These are phyloP conservation scores for Drosophila quadrilineata DNA, from an alignment of 1,140 invertebrate genomes.

Conservation along the genomic window DNA sequence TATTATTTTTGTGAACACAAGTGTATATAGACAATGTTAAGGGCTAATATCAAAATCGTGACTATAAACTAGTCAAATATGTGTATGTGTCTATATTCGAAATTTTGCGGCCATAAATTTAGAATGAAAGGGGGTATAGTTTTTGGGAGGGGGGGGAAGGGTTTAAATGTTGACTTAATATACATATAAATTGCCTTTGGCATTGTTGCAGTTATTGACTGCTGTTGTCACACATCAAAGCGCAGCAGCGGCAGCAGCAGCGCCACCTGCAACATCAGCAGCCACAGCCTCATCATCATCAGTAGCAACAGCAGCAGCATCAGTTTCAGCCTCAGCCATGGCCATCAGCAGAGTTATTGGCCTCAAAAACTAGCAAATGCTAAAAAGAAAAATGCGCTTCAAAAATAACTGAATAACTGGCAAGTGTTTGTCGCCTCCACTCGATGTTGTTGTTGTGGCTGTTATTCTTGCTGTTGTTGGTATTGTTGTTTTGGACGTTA, in stretches of 20 bases:
- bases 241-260: constrained; percentile 33
- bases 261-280: constrained; percentile 35
- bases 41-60: constrained; percentile 59
- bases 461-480: constrained; percentile 20
- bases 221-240: constrained; percentile 73
- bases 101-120: constrained; percentile 20
- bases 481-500: constrained; percentile 4
- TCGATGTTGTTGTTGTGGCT: no score
- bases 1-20: no score
- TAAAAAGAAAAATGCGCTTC: constrained; percentile 63
- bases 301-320: constrained; percentile 16
- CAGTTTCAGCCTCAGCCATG: constrained; percentile 50
- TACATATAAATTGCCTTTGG: constrained; percentile 63
- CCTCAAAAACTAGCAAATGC: constrained; percentile 73
- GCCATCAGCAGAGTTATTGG: constrained; percentile 73
- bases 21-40: no score
- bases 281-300: neutral
- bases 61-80: constrained; percentile 68
- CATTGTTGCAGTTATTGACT: constrained; percentile 65
- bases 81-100: no score
- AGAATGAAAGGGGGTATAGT: no score
- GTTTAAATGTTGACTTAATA: constrained; percentile 57
- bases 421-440: constrained; percentile 63
- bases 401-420: constrained; percentile 44
- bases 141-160: constrained; percentile 1